A percentile compares a stretch with the other conserved stretches of the same genome.
These are phyloP conservation scores for Vireo altiloquus DNA, from an alignment of 2,113 vertebrate genomes.

Conservation along the genomic window DNA sequence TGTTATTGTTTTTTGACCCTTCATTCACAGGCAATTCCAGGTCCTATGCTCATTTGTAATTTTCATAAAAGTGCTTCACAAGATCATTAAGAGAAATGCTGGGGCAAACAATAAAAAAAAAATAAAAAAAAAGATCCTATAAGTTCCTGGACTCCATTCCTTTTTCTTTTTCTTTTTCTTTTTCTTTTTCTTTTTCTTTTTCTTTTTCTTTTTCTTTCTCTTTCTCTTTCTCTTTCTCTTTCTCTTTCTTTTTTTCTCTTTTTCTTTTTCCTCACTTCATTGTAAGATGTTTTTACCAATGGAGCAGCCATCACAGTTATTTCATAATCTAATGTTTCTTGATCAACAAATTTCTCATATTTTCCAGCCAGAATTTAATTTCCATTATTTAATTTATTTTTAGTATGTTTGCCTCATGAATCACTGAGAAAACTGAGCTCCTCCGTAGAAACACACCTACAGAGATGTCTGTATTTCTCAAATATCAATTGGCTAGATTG, in stretches of 20 bases:
- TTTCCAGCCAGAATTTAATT: background rate
- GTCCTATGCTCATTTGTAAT: background rate
- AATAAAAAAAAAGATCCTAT: background rate
- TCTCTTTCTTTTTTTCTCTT: background rate
- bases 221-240: no score
- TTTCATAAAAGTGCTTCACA: background rate
- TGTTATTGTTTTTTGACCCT: background rate
- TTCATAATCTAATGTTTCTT: background rate
- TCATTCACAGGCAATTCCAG: background rate
- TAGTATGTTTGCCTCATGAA: background rate
- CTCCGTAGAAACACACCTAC: background rate
- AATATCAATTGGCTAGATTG: background rate
- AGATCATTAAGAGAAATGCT: background rate
- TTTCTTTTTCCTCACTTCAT: fast-evolving
- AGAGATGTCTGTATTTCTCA: background rate
- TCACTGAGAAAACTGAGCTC: background rate
- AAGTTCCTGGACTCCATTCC: background rate
- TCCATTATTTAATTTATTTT: background rate
- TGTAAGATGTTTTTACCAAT: background rate
- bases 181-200: background rate
- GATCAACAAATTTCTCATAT: background rate
- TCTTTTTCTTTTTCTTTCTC: no score
- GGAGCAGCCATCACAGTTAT: background rate
- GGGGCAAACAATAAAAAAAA: fast-evolving
- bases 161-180: background rate